Evolutionary conservation across 2,797 vertebrate species (phyloP), one percentile per base, ranked within the genome.

Genomic region (Pampus argenteus): DNA sequence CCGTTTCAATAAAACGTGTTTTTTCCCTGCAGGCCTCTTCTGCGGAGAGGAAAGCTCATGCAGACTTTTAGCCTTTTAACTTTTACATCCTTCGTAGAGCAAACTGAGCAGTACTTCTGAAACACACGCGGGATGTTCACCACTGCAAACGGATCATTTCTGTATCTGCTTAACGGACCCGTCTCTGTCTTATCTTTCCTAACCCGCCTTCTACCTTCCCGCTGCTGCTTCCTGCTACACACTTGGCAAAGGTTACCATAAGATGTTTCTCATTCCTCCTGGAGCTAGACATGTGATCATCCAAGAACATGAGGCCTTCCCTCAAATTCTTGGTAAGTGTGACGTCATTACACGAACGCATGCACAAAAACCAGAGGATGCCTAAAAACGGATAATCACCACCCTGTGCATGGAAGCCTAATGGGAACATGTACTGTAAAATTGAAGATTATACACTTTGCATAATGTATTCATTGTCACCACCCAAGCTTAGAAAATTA

Each of bases 281-380:
- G 96, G 97, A 93, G 97, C 97, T 94, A 97, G 97, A 96, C 97
- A 99, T 95, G 95, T 98, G 94, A 94, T 95, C 93, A 92, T 99
- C 94, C 97, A 99, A 95, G 98, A 99, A 94, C 95, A 97, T 61
- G 98, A 99, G 96, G 96, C 96, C 79, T 97, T 95, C 82, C 96
- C 97, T 97, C 98, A 99, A 89, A 91, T 97, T 95, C 96, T 99
- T 95, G 98, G 98, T 99, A 97, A 99, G 98, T 97, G 86, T 63
- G 72, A 77, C 68, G 15, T 75, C 23, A 34, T 2, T 3, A 76
- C 56, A 66, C 73, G 0, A 74, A 76, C 59, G 55, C 67, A 51
- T 38, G 48, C 52, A 15, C 59, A n/a, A 45, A 45, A 56, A 50
- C 56, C 62, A 26, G 20, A 50, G 36, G 65, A 25, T 38, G n/a